Evolutionary conservation across 2,888 invertebrate genomes (phyloP), one percentile per base, ranked within the genome.

Genomic region (Lypha dubia): DNA sequence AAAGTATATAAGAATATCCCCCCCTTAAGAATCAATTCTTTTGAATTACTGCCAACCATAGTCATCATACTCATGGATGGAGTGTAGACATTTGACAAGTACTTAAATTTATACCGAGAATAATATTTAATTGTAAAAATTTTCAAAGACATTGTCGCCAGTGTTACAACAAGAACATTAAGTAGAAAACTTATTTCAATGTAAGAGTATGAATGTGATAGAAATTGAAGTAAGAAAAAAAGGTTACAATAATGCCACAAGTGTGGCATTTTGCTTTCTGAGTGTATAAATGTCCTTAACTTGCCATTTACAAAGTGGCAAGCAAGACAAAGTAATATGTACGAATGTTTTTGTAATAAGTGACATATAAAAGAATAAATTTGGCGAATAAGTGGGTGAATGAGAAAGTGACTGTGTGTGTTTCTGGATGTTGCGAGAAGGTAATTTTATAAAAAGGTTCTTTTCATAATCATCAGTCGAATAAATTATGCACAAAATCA

Each of bases 401-500:
- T 49, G 1, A 3, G 46, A 5, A 35, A 20, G 13, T 24, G 15
- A 15, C 7, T 49, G 51, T 62, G 20, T 35, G n/a, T 56, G 51
- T 58, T n/a, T n/a, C n/a, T n/a, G n/a, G n/a, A n/a, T n/a, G n/a
- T n/a, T 41, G 35, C 17, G 44, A 17, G 44, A 84, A 81, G 84
- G 81, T 84, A 84, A 84, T 84, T 81, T 79, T 51, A 56, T 77
- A 70, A 84, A 84, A 84, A 84, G 81, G 84, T 80, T 83, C 68
- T 67, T 79, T 83, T 81, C 58, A 58, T 91, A 91, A 92, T 91
- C 91, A 91, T 91, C 91, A 92, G 74, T 91, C 89, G 91, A 90
- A 91, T 92, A 91, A 91, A 91, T 91, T 91, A 92, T 91, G 91
- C 89, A 91, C 62, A 89, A 91, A 91, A 91, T 91, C 89, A 87